These are phyloP conservation scores for Tachysurus fulvidraco DNA, from an alignment of 2,113 vertebrate species.

Conservation along the genomic window DNA sequence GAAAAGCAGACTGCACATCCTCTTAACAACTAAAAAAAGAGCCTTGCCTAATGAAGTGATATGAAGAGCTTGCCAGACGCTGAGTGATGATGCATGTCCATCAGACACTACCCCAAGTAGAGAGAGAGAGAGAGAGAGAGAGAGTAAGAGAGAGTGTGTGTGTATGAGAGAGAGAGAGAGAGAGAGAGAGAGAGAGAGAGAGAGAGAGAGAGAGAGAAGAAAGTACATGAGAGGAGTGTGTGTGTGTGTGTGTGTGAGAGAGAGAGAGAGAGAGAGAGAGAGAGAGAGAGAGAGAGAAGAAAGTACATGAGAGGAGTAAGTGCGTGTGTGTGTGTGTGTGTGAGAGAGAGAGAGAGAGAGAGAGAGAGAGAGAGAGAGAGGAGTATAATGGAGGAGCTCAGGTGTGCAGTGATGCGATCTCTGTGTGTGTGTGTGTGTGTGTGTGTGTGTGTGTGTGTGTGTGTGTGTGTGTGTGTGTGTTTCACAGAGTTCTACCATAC, in stretches of 20 bases:
- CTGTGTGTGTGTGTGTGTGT: too few species aligned
- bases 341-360: too few species aligned
- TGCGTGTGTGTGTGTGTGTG: too few species aligned
- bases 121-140: not conserved
- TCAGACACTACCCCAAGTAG: not conserved
- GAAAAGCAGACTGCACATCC: conserved; percentile 4
- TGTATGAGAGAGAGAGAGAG: not conserved
- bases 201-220: too few species aligned
- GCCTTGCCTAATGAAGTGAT: conserved; percentile 32
- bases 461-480: not conserved
- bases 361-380: not conserved
- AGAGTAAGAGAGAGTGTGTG: not conserved
- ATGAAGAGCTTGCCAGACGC: conserved; percentile 19
- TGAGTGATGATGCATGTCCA: conserved; percentile 28
- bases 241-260: too few species aligned
- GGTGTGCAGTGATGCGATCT: not conserved
- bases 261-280: too few species aligned
- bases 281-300: too few species aligned
- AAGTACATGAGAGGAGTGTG: too few species aligned
- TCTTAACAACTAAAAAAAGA: conserved; percentile 7
- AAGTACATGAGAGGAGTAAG: too few species aligned
- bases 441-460: not conserved
- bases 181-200: not conserved
- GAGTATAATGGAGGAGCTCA: conserved; percentile 10
- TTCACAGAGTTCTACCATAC: not conserved